Percentiles rank a stretch among this genome's conserved stretches.
Evolutionary conservation across 1,140 invertebrate genomes (phyloP).

Genomic region (Solenopsis fugax): DNA sequence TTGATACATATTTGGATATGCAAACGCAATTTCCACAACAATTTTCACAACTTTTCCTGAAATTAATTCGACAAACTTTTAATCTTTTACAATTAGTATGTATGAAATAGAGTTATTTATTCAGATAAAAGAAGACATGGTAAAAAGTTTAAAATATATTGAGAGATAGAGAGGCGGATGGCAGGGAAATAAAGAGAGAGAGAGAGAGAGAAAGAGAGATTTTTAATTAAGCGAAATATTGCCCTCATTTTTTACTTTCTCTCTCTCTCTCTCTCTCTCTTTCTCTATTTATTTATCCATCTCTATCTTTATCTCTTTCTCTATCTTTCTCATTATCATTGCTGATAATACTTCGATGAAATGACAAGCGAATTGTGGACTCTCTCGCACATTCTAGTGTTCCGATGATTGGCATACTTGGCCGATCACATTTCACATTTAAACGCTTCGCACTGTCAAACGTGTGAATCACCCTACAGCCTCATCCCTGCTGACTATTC

Average conservation of each 20-base stretch:
- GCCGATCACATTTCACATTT: conserved; percentile 75
- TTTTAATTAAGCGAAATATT: background rate
- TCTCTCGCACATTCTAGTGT: conserved; percentile 57
- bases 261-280: background rate
- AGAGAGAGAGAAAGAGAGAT: background rate
- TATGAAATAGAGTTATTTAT: conserved; percentile 12
- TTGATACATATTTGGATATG: background rate
- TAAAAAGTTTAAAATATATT: background rate
- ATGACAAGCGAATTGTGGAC: conserved; percentile 56
- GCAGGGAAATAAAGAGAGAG: background rate
- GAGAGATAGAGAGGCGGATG: background rate
- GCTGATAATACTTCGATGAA: conserved; percentile 55
- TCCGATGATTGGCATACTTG: conserved; percentile 73
- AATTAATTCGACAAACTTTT: conserved; percentile 17
- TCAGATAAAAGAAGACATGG: background rate
- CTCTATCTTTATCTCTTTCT: background rate
- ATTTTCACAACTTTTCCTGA: conserved; percentile 15
- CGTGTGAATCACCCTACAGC: conserved; percentile 37
- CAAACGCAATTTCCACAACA: conserved; percentile 10
- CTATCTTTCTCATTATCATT: background rate
- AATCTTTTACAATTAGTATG: background rate
- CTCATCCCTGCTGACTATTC: conserved; percentile 48
- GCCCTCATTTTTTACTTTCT: conserved; percentile 3
- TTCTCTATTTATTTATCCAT: background rate
- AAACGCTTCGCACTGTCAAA: conserved; percentile 74